Conservation (phyloP, 2,888 invertebrate species). For the Calameuta idolon region DNA sequence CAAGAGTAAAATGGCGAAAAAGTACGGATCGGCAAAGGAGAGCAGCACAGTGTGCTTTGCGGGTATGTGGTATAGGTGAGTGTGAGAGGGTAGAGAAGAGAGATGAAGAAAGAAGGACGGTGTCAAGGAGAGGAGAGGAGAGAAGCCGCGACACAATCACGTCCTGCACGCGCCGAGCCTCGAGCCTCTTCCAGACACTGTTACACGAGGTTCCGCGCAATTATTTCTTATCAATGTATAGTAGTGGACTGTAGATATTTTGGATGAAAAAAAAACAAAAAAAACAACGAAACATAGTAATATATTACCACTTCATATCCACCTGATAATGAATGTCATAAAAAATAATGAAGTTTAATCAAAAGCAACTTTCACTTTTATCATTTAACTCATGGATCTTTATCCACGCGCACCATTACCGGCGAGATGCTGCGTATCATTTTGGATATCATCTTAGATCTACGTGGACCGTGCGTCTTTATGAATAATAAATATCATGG, state of each 20-base stretch:
- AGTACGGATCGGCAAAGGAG: conserved; percentile 30
- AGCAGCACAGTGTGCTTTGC: conserved; percentile 41
- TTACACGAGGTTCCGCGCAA: conserved; percentile 52
- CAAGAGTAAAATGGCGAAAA: background rate
- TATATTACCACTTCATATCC: background rate
- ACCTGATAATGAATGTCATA: background rate
- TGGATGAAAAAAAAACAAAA: background rate
- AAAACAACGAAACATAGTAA: background rate
- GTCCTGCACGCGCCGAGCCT: conserved; percentile 66
- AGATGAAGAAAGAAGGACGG: conserved; percentile 33
- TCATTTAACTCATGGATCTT: background rate
- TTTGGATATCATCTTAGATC: conserved; percentile 15
- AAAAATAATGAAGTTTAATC: background rate
- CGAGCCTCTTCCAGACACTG: conserved; percentile 58
- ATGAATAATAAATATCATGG: background rate
- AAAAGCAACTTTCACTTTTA: background rate
- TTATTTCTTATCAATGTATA: background rate
- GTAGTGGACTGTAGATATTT: background rate
- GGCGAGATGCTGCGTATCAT: conserved; percentile 23
- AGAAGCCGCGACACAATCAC: conserved; percentile 62
- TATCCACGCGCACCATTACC: background rate
- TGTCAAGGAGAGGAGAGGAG: conserved; percentile 38
- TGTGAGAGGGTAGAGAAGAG: conserved; percentile 31
- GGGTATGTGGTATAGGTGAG: conserved; percentile 32
- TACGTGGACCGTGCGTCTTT: background rate